Percentiles rank a stretch among this genome's conserved stretches.
Conservation (phyloP, 2,797 vertebrate genomes). For the Eleutherodactylus coqui region DNA sequence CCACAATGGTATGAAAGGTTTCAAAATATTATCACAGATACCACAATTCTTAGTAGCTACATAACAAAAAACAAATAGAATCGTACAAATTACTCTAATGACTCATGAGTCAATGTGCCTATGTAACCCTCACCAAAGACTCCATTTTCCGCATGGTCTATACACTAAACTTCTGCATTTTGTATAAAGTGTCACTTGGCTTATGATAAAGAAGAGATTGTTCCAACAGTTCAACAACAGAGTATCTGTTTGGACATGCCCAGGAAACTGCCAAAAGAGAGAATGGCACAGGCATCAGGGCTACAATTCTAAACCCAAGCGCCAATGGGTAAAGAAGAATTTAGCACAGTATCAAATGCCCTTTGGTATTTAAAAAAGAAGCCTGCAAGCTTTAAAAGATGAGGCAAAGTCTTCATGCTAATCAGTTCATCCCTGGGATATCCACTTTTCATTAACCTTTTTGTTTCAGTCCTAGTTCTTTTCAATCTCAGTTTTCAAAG, state of each 20-base stretch:
- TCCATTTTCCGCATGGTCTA: neutral
- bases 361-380: slow-evolving; percentile 10
- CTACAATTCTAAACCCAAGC: slow-evolving; percentile 1
- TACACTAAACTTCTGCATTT: neutral
- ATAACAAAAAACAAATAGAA: neutral
- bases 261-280: neutral
- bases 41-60: neutral
- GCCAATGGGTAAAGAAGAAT: slow-evolving; percentile 12
- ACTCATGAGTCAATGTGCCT: neutral
- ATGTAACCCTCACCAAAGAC: neutral
- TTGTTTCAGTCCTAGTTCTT: neutral
- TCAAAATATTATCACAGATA: neutral
- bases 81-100: neutral
- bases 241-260: neutral
- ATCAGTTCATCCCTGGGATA: slow-evolving; percentile 8
- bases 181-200: neutral
- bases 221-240: neutral
- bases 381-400: neutral
- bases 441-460: slow-evolving; percentile 20
- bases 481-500: neutral
- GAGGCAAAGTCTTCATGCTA: slow-evolving; percentile 19
- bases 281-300: neutral
- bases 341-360: slow-evolving; percentile 7
- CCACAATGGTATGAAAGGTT: neutral
- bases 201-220: neutral